Conservation (phyloP, 2,113 vertebrate genomes). For the Centropus bengalensis region DNA sequence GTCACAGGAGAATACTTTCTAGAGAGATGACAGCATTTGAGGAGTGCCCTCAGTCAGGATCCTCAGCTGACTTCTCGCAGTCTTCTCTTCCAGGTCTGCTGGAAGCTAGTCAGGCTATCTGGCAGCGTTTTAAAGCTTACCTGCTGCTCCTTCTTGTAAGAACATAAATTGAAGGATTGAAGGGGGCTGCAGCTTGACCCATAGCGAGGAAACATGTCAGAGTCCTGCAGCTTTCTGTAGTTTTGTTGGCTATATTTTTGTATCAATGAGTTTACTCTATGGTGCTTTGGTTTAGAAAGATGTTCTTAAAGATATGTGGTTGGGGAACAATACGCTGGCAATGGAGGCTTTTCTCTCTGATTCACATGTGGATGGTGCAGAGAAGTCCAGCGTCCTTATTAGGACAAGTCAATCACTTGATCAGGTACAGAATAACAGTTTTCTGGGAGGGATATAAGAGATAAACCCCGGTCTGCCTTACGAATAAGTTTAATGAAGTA, state of each 20-base stretch:
- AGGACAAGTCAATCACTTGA: not conserved
- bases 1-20: not conserved
- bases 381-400: not conserved
- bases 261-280: not conserved
- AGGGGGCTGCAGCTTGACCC: not conserved
- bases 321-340: not conserved
- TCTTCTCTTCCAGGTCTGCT: no score
- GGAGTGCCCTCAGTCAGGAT: not conserved
- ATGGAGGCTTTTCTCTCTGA: not conserved
- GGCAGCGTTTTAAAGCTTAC: not conserved
- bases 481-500: conserved; percentile 25
- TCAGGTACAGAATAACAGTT: not conserved
- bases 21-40: not conserved
- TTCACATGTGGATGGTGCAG: not conserved
- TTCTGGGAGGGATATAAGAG: not conserved
- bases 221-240: not conserved
- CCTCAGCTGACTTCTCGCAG: not conserved
- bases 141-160: not conserved
- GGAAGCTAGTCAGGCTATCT: not conserved
- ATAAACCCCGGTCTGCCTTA: conserved; percentile 8
- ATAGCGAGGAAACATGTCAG: not conserved
- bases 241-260: not conserved
- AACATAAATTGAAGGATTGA: not conserved
- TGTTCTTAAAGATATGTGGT: not conserved
- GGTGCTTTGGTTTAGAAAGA: not conserved